Percentiles rank a stretch among this genome's conserved stretches.
Evolutionary conservation across 2,797 vertebrate genomes (phyloP).

Genomic region (Orientallactaga sibirica): DNA sequence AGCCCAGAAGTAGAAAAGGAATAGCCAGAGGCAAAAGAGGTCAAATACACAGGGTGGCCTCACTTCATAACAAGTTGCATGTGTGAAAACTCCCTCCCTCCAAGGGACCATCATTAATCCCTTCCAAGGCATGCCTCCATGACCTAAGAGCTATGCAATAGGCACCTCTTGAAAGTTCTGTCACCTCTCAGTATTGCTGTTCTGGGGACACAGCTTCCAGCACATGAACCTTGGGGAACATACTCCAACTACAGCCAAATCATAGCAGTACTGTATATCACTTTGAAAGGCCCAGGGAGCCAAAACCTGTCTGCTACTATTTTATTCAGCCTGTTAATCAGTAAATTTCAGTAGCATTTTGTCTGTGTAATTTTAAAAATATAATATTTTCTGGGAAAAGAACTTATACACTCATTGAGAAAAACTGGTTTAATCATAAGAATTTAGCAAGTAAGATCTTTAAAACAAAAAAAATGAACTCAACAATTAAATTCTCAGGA

Average conservation of each 20-base stretch:
- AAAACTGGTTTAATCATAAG: conserved; percentile 11
- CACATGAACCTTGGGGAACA: not conserved
- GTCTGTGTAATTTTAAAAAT: conserved; percentile 29
- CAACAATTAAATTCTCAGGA: conserved; percentile 11
- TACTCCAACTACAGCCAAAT: not conserved
- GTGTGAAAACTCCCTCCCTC: not conserved
- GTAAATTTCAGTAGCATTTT: conserved; percentile 23
- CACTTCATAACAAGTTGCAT: too few relatives aligned
- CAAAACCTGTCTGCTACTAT: not conserved
- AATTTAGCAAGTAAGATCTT: conserved; percentile 47
- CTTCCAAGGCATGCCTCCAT: not conserved
- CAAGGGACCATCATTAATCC: not conserved
- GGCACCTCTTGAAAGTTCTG: too few relatives aligned
- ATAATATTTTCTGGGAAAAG: conserved; percentile 34
- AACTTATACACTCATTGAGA: conserved; percentile 13
- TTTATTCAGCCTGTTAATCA: conserved; percentile 5
- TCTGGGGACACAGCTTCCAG: not conserved
- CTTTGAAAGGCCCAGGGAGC: conserved; percentile 45
- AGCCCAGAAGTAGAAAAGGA: not conserved
- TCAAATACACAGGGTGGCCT: not conserved
- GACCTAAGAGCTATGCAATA: not conserved
- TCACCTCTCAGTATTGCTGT: not conserved
- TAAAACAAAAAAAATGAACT: conserved; percentile 2
- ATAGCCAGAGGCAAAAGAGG: too few relatives aligned
- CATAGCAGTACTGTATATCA: not conserved